A percentile compares a stretch with the other conserved stretches of the same genome.
Conservation (phyloP, 1,140 invertebrate genomes). For the Lutraria rhynchaena region DNA sequence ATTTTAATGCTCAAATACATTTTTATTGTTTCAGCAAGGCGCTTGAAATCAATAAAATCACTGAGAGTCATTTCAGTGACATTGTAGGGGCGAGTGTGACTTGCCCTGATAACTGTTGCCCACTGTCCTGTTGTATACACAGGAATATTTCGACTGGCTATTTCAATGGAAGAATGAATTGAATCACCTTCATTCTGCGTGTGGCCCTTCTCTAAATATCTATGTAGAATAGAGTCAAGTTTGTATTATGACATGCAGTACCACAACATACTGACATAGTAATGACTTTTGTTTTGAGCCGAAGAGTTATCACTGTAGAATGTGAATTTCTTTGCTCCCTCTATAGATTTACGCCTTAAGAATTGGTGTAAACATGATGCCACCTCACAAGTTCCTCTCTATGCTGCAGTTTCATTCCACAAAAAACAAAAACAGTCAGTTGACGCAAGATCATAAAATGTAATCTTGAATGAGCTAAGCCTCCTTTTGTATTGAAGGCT, state of each 20-base stretch:
- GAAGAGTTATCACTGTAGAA: conserved; percentile 46
- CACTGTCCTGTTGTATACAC: conserved; percentile 34
- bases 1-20: too few species aligned
- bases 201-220: conserved; percentile 35
- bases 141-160: conserved; percentile 5
- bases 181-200: conserved; percentile 38
- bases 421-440: neutral
- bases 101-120: conserved; percentile 12
- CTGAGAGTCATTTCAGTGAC: neutral
- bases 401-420: conserved; percentile 17
- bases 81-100: neutral
- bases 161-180: conserved; percentile 23
- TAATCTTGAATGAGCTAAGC: conserved; percentile 37
- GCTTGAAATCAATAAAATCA: conserved; percentile 28
- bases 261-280: conserved; percentile 36
- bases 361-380: conserved; percentile 24
- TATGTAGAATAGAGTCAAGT: neutral
- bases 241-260: conserved; percentile 8
- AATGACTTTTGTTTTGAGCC: conserved; percentile 34
- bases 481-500: conserved; percentile 25
- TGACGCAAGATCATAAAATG: conserved; percentile 10
- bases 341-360: neutral
- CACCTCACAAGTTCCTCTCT: conserved; percentile 33
- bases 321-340: conserved; percentile 6
- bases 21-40: conserved; percentile 12